Evolutionary conservation across 2,888 invertebrate species (phyloP), one percentile per base, ranked within the genome.

Genomic region (Anoncus sp.): DNA sequence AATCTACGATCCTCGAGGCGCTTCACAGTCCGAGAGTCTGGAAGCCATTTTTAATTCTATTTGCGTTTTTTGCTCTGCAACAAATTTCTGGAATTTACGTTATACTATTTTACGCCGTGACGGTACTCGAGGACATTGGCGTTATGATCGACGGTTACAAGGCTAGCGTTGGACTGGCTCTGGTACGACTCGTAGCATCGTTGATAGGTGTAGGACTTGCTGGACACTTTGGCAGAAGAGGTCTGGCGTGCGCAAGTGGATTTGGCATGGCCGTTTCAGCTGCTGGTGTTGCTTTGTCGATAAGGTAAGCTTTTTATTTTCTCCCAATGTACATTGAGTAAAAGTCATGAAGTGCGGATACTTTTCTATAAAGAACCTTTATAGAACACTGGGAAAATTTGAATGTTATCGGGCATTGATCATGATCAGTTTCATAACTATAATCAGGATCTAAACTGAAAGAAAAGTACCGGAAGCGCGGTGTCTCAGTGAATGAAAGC

Each of bases 21-120:
- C 49, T 92, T 81, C 70, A 84, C 76, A 88, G 92, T 63, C 91
- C 94, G 9, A 93, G 92, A 78, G 94, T 95, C 0, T 90, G 95
- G 81, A 95, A 95, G 85, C 96, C 96, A 0, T 95, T 96, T 88
- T 87, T 93, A 2, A 92, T 95, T 24, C 90, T 96, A 1, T 92
- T 95, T 2, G 88, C 93, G 0, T 95, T 96, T 90, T 94, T 95
- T 86, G 90, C 94, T 10, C 93, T 94, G 82, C 96, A 96, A 92
- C 95, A 95, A 87, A 92, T 95, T 86, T 95, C 95, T 0, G 96
- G 96, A 0, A 95, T 96, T 66, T 96, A 96, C 89, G 93, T 95
- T 0, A 94, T 96, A 43, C 88, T 96, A 51, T 96, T 95, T 85
- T 96, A 96, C 86, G 95, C 95, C 0, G 95, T 95, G 1, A 94